These are phyloP conservation scores for Crocuta crocuta DNA, from an alignment of 2,113 vertebrate genomes.

Conservation along the genomic window DNA sequence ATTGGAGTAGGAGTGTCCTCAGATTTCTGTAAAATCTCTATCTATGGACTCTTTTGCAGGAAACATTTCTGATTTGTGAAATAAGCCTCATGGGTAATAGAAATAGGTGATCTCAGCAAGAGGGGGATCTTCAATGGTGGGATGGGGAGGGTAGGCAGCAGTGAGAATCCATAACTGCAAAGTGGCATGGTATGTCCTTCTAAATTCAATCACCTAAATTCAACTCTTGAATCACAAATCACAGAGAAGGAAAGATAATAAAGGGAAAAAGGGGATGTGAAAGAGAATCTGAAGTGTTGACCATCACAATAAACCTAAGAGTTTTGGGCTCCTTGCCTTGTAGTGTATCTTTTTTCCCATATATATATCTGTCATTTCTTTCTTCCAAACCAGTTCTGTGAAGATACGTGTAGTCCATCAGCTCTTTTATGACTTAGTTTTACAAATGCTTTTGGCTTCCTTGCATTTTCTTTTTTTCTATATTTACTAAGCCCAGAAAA, in stretches of 20 bases:
- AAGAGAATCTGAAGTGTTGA: not conserved
- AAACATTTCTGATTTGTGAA: slow-evolving; percentile 26
- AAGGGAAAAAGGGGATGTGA: not conserved
- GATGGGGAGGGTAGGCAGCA: not conserved
- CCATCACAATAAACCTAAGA: not conserved
- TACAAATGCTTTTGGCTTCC: not conserved
- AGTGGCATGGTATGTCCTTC: not conserved
- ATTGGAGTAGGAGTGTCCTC: not conserved
- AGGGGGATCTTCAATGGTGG: not conserved
- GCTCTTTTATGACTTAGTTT: not conserved
- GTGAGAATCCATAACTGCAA: slow-evolving; percentile 1
- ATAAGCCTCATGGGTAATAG: not conserved
- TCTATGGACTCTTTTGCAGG: not conserved
- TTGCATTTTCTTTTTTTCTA: not conserved
- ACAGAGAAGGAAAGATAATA: not conserved
- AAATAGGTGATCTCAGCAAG: not conserved
- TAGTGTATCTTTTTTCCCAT: not conserved
- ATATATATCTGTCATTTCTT: not conserved
- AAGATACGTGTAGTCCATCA: not conserved
- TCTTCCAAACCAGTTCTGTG: not conserved
- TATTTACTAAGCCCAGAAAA: not conserved
- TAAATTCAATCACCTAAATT: not conserved
- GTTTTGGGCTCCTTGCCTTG: not conserved
- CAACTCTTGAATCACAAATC: not conserved
- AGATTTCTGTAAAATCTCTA: slow-evolving; percentile 23